Evolutionary conservation across 1,140 invertebrate genomes (phyloP).

Genomic region (Zaprionus nigranus): DNA sequence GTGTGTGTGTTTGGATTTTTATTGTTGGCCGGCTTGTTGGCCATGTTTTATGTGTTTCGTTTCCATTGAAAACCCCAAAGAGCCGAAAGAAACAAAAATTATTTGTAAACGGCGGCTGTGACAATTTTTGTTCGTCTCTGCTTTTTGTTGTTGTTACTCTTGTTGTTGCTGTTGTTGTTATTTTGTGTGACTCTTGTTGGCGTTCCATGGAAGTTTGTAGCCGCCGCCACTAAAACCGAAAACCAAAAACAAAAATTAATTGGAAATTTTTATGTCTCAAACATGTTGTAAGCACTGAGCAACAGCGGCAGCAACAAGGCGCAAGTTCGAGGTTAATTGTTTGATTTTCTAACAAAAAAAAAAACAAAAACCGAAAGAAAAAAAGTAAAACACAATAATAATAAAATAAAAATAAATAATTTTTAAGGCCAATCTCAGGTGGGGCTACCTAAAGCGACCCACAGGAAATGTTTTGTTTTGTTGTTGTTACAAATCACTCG

Average conservation of each 20-base stretch:
- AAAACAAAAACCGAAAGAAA: conserved; percentile 13
- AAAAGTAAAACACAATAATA: conserved; percentile 44
- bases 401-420: conserved; percentile 49
- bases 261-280: conserved; percentile 82
- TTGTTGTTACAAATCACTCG: conserved; percentile 52
- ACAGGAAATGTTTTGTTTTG: conserved; percentile 78
- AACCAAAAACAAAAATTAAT: conserved; percentile 73
- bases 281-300: conserved; percentile 73
- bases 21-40: conserved; percentile 65
- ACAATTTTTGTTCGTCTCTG: conserved; percentile 60
- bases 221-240: conserved; percentile 61
- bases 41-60: conserved; percentile 82
- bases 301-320: conserved; percentile 42
- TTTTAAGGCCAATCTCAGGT: conserved; percentile 71
- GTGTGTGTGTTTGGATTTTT: conserved; percentile 54
- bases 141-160: conserved; percentile 14
- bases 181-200: conserved; percentile 41
- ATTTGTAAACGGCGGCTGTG: conserved; percentile 81
- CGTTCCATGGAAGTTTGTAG: conserved; percentile 73
- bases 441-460: conserved; percentile 50
- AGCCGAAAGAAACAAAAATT: conserved; percentile 74
- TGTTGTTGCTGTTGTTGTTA: conserved; percentile 10
- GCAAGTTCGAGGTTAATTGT: conserved; percentile 81
- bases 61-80: conserved; percentile 81
- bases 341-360: conserved; percentile 79